Evolutionary conservation across 1,140 invertebrate species (phyloP), one percentile per base, ranked within the genome.

Genomic region (Drosophila littoralis): DNA sequence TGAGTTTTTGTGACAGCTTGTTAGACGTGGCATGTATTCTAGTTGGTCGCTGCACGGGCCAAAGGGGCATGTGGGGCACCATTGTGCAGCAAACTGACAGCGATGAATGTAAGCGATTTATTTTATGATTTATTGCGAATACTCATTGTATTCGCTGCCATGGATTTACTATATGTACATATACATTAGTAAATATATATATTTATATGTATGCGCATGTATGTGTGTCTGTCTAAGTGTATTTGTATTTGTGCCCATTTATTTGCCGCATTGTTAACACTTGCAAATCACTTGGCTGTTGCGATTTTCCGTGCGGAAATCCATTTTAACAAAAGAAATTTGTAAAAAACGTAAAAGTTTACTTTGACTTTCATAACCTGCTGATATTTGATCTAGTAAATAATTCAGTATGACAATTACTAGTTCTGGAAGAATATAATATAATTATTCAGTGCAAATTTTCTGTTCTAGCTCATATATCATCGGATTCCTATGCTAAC

Each of bases 31-130:
- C 73, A 70, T 83, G 59, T 70, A 70, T 70, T 63, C 72, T 71
- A 75, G 66, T 58, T 63, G 48, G 42, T 8, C 38, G 35, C 48
- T 50, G 43, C 48, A 74, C 55, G 60, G 8, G 35, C 51, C 48
- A 79, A 52, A 38, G 35, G 52, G 70, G 54, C 51, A 64, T 43
- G 32, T 15, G 48, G 50, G 52, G 42, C 51, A 73, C 76, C 77
- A 89, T 88, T 83, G 83, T 89, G 79, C 80, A 70, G 54, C 68
- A 71, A 70, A 59, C 83, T 71, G 83, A 89, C 83, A 88, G 71
- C 83, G 83, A 88, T 88, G 83, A 88, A 88, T 88, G 83, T 89
- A 88, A 89, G 83, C 83, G 83, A 88, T 88, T 88, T 88, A 88
- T 88, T 83, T 89, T 88, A 88, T 88, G 83, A 88, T 88, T 88